phyloP scores from a whole-genome alignment of 2,888 invertebrate genomes.

The Mythimna loreyi region DNA sequence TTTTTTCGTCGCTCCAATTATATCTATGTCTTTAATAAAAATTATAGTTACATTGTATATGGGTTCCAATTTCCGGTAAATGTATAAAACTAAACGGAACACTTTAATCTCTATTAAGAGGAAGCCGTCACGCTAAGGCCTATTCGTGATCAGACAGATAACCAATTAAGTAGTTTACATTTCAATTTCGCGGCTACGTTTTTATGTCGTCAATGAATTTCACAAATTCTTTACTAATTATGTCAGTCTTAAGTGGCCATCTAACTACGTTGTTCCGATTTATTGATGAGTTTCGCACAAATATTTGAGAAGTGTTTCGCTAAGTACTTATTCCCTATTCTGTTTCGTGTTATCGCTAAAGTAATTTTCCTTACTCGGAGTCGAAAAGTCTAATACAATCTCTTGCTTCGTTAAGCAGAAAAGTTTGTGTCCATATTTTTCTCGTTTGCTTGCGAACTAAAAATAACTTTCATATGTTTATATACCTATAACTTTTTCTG shows the following conservation, averaged over 20 bases:
- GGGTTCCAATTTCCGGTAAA: slow-evolving; percentile 29
- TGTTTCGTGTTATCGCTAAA: not conserved
- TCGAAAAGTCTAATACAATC: not conserved
- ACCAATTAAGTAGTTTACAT: slow-evolving; percentile 27
- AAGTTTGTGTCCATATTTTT: slow-evolving; percentile 6
- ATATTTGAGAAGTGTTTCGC: not conserved
- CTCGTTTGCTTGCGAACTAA: not conserved
- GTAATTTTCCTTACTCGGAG: slow-evolving; percentile 11
- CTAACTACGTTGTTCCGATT: not conserved
- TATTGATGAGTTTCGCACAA: not conserved
- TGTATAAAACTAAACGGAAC: slow-evolving; percentile 17
- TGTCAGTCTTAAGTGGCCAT: not conserved
- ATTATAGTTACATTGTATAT: slow-evolving; percentile 9
- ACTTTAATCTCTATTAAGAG: slow-evolving; percentile 16
- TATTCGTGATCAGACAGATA: slow-evolving; percentile 35
- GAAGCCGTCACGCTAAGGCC: slow-evolving; percentile 39
- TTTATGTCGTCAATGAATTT: slow-evolving; percentile 18
- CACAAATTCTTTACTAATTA: slow-evolving; percentile 20
- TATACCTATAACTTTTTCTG: slow-evolving; percentile 13
- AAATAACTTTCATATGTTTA: not conserved
- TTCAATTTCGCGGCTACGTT: slow-evolving; percentile 27
- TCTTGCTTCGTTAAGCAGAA: slow-evolving; percentile 13
- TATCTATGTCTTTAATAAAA: too few species aligned
- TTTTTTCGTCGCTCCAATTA: slow-evolving; percentile 4
- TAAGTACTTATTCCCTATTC: not conserved